Conservation (phyloP, 2,113 vertebrate species). For the Campylorhamphus procurvoides region DNA sequence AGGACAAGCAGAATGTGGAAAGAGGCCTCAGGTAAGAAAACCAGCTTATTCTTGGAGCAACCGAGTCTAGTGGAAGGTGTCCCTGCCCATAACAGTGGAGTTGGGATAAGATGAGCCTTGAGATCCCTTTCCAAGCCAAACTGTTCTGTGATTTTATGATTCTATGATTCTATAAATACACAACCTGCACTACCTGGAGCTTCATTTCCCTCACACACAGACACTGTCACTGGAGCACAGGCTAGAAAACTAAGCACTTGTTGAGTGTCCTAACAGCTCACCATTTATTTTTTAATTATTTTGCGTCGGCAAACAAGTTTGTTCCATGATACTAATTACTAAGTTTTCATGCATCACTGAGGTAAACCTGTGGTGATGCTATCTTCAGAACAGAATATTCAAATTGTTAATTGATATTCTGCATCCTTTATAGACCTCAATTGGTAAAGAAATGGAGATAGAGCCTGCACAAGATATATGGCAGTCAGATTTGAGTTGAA, state of each 20-base stretch:
- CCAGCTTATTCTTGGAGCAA: background rate
- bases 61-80: too few relatives aligned
- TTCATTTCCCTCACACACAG: background rate
- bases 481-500: background rate
- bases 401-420: background rate
- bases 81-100: too few relatives aligned
- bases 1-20: background rate
- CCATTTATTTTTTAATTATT: background rate
- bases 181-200: background rate
- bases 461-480: background rate
- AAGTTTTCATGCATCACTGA: background rate
- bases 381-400: background rate
- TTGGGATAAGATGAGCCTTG: background rate
- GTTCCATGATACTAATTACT: background rate
- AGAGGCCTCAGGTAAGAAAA: background rate
- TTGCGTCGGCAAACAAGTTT: background rate
- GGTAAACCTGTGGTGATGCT: background rate
- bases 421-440: background rate
- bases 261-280: background rate
- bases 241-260: background rate
- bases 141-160: background rate
- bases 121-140: background rate
- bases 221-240: background rate
- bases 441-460: background rate
- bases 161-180: background rate